These are phyloP conservation scores for Teleiodes luculella DNA, from an alignment of 2,888 invertebrate species.

Conservation along the genomic window DNA sequence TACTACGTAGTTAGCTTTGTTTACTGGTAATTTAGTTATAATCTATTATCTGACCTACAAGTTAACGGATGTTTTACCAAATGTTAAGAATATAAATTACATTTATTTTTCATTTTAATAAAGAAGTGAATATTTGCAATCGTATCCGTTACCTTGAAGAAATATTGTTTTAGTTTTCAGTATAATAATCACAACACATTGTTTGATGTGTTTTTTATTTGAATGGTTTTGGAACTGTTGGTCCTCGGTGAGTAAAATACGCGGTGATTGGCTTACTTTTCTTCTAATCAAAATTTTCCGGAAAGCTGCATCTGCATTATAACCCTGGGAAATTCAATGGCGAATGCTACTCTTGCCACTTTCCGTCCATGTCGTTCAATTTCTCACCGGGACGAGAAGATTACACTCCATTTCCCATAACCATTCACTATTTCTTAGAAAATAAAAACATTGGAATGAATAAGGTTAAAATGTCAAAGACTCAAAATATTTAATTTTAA, in stretches of 20 bases:
- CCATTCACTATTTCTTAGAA: too few relatives aligned
- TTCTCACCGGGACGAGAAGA: conserved; percentile 27
- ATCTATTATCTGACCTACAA: conserved; percentile 2
- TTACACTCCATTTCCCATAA: too few relatives aligned
- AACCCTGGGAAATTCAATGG: too few relatives aligned
- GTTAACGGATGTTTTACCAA: too few relatives aligned
- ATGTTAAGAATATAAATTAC: too few relatives aligned
- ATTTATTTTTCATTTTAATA: neutral
- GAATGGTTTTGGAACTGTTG: neutral
- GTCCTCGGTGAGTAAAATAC: conserved; percentile 14
- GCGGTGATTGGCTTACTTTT: conserved; percentile 2
- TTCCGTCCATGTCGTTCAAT: neutral
- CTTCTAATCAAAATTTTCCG: conserved; percentile 12
- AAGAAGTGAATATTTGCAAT: too few relatives aligned
- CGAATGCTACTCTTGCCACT: too few relatives aligned
- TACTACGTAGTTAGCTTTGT: neutral
- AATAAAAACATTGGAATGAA: too few relatives aligned
- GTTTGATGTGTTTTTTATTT: neutral
- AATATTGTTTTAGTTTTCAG: neutral
- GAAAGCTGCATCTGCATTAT: conserved; percentile 11
- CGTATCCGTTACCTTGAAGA: conserved; percentile 9
- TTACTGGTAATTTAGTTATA: neutral
- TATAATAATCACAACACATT: neutral
- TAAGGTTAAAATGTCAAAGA: too few relatives aligned
- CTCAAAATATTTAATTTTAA: too few relatives aligned